A percentile compares a stretch with the other conserved stretches of the same genome.
Evolutionary conservation across 2,113 vertebrate genomes (phyloP).

Genomic region (Gavialis gangeticus): DNA sequence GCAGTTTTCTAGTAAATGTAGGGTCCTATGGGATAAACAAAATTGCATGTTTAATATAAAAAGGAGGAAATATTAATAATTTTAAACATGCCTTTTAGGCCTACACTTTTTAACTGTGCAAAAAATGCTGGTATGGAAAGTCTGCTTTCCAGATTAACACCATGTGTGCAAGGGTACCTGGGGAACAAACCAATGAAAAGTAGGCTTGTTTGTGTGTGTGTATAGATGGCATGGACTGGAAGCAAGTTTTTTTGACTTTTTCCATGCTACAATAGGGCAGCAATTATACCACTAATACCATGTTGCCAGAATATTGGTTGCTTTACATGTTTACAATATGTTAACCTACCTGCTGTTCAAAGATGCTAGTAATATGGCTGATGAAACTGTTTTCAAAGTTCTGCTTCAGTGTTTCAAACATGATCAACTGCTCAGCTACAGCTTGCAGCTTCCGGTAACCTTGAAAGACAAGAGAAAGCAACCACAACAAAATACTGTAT

Average conservation of each 20-base stretch:
- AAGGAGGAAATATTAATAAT: not conserved
- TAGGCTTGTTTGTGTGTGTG: not conserved
- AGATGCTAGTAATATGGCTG: slow-evolving; percentile 38
- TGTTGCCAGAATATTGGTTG: not conserved
- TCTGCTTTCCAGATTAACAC: not conserved
- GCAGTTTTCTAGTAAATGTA: too few species aligned
- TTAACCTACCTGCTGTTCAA: slow-evolving; percentile 51
- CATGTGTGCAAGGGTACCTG: not conserved
- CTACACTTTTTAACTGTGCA: not conserved
- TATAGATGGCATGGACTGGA: not conserved
- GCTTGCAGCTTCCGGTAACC: slow-evolving; percentile 63
- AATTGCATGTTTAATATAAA: not conserved
- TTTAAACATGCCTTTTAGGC: not conserved
- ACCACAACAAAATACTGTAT: fast-evolving
- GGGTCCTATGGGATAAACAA: too few species aligned
- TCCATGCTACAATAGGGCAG: fast-evolving
- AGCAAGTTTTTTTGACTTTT: not conserved
- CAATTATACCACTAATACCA: fast-evolving
- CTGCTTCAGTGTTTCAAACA: slow-evolving; percentile 70
- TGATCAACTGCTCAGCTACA: slow-evolving; percentile 66
- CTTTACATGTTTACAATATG: fast-evolving
- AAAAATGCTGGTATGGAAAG: not conserved
- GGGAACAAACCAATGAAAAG: not conserved
- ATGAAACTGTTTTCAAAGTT: slow-evolving; percentile 60
- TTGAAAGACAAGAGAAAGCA: not conserved